These are phyloP conservation scores for Lepidurus packardi DNA, from an alignment of 1,140 invertebrate genomes.

Conservation along the genomic window DNA sequence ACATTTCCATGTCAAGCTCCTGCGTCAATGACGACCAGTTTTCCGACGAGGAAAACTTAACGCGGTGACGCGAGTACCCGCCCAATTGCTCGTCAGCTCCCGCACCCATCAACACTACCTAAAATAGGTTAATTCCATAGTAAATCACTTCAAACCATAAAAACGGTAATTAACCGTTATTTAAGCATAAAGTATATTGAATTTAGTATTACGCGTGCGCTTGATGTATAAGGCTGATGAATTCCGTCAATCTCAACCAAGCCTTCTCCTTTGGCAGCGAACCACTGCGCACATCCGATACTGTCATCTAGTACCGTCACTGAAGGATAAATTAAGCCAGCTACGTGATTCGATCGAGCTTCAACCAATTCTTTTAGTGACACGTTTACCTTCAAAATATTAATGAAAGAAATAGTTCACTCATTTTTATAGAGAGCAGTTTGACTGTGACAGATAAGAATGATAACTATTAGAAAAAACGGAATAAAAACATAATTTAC, in stretches of 20 bases:
- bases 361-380: conserved; percentile 57
- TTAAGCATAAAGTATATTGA: background rate
- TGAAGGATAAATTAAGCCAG: conserved; percentile 72
- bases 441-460: no score
- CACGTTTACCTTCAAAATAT: conserved; percentile 65
- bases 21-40: conserved; percentile 57
- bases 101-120: conserved; percentile 83
- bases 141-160: background rate
- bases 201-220: conserved; percentile 55
- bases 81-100: conserved; percentile 96
- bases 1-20: conserved; percentile 70
- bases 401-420: background rate
- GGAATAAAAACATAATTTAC: no score
- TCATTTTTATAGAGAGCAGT: conserved; percentile 31
- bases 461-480: no score
- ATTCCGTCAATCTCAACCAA: conserved; percentile 38
- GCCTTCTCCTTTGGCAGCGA: conserved; percentile 73
- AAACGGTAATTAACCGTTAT: background rate
- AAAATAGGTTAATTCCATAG: conserved; percentile 32
- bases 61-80: conserved; percentile 84
- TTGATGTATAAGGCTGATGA: conserved; percentile 50
- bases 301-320: conserved; percentile 91
- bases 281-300: conserved; percentile 88
- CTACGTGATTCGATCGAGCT: conserved; percentile 54
- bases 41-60: conserved; percentile 55